Evolutionary conservation across 1,140 invertebrate genomes (phyloP).

Genomic region (Drosophila ficusphila): DNA sequence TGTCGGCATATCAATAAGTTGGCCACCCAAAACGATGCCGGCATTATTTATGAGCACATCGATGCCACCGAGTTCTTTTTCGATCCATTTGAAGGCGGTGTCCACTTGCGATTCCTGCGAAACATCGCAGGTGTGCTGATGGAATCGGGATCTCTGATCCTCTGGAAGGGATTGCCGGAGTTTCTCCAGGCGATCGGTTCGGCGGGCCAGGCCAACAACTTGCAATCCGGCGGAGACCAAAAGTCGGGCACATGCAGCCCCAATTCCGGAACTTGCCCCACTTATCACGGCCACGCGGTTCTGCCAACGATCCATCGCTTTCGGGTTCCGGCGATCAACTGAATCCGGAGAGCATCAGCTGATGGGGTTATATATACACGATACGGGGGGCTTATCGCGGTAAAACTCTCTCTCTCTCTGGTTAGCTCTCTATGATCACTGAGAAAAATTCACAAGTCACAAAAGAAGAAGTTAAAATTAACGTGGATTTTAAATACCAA

Average conservation of each 20-base stretch:
- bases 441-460: background rate
- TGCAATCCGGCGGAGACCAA: slow-evolving; percentile 86
- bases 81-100: slow-evolving; percentile 88
- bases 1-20: slow-evolving; percentile 73
- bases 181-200: slow-evolving; percentile 65
- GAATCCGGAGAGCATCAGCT: background rate
- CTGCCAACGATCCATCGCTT: slow-evolving; percentile 85
- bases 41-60: slow-evolving; percentile 92
- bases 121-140: slow-evolving; percentile 87
- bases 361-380: slow-evolving; percentile 25
- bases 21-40: slow-evolving; percentile 85
- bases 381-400: background rate
- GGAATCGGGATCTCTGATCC: slow-evolving; percentile 76
- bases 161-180: slow-evolving; percentile 59
- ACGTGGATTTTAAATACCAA: too few species aligned
- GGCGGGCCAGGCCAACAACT: slow-evolving; percentile 84
- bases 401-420: background rate
- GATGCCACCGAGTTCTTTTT: slow-evolving; percentile 87
- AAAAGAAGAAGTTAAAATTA: too few species aligned
- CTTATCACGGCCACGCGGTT: slow-evolving; percentile 88
- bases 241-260: slow-evolving; percentile 84
- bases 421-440: slow-evolving; percentile 3
- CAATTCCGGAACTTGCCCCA: slow-evolving; percentile 88
- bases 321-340: slow-evolving; percentile 6
- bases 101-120: slow-evolving; percentile 87